A percentile compares a stretch with the other conserved stretches of the same genome.
phyloP scores from a whole-genome alignment of 2,113 vertebrate genomes.

The Holacanthus passer region DNA sequence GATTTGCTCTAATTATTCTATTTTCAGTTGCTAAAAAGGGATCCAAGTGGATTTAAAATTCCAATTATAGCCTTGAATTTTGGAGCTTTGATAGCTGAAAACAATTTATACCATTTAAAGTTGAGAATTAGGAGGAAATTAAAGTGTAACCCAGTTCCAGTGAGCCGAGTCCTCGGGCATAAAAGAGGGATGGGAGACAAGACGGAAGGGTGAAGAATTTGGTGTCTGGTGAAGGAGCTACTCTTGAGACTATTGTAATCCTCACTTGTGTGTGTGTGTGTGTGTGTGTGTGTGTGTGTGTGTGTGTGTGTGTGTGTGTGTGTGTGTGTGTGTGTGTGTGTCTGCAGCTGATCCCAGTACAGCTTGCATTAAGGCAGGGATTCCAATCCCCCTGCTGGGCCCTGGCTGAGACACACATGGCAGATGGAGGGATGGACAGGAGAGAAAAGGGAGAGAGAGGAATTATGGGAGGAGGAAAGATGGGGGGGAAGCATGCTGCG shows the following conservation, averaged over 20 bases:
- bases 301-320: slow-evolving; percentile 25
- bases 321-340: slow-evolving; percentile 28
- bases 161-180: slow-evolving; percentile 63
- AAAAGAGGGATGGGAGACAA: slow-evolving; percentile 46
- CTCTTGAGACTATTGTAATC: slow-evolving; percentile 69
- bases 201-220: slow-evolving; percentile 53
- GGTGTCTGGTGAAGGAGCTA: slow-evolving; percentile 54
- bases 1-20: slow-evolving; percentile 79
- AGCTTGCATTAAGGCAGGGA: slow-evolving; percentile 71
- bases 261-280: slow-evolving; percentile 25
- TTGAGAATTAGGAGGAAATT: slow-evolving; percentile 78
- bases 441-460: slow-evolving; percentile 48
- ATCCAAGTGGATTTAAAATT: slow-evolving; percentile 75
- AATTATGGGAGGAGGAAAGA: slow-evolving; percentile 45
- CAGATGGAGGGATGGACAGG: slow-evolving; percentile 75
- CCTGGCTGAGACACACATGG: slow-evolving; percentile 64
- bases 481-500: slow-evolving; percentile 48
- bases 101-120: slow-evolving; percentile 78
- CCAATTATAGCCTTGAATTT: slow-evolving; percentile 77
- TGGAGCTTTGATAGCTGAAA: slow-evolving; percentile 73
- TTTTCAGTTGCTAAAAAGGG: slow-evolving; percentile 74
- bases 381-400: slow-evolving; percentile 70
- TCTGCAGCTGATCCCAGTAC: slow-evolving; percentile 69
- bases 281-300: slow-evolving; percentile 28
- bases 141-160: slow-evolving; percentile 76